Percentiles rank a stretch among this genome's conserved stretches.
phyloP scores from a whole-genome alignment of 2,113 vertebrate genomes.

The Chlorodrepanis virens region DNA sequence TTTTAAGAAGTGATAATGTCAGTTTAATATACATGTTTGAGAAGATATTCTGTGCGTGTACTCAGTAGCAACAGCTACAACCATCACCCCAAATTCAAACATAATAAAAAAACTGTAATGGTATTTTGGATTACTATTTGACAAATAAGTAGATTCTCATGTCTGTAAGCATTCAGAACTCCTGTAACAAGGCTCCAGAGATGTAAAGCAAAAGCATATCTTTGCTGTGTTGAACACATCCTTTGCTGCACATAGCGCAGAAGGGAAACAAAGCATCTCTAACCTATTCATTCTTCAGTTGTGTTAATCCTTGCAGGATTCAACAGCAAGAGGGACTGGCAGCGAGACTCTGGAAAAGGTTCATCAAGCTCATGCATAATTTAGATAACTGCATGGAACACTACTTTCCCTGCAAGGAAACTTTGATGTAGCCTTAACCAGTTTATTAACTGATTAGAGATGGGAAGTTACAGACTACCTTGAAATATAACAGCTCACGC shows the following conservation, averaged over 20 bases:
- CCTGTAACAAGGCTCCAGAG: neutral
- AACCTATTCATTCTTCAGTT: neutral
- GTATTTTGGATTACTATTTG: neutral
- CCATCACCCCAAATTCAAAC: neutral
- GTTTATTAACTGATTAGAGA: neutral
- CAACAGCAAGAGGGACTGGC: neutral
- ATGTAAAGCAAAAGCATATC: fast-evolving
- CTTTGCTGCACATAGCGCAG: neutral
- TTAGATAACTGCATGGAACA: neutral
- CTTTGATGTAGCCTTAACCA: neutral
- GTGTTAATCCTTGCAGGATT: neutral
- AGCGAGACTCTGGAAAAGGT: neutral
- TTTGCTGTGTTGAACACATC: neutral
- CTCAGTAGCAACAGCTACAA: neutral
- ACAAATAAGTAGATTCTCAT: neutral
- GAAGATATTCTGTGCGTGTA: neutral
- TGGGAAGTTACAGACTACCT: neutral
- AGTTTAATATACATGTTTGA: neutral
- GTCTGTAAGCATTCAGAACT: neutral
- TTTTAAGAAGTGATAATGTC: neutral
- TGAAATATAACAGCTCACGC: neutral
- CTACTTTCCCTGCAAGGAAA: neutral
- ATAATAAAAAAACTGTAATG: fast-evolving
- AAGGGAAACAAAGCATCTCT: neutral
- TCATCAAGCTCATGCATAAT: neutral